Percentiles rank a stretch among this genome's conserved stretches.
These are phyloP conservation scores for Phenganax stokvisi DNA, from an alignment of 92 coral and sea anemone genomes.

Conservation along the genomic window DNA sequence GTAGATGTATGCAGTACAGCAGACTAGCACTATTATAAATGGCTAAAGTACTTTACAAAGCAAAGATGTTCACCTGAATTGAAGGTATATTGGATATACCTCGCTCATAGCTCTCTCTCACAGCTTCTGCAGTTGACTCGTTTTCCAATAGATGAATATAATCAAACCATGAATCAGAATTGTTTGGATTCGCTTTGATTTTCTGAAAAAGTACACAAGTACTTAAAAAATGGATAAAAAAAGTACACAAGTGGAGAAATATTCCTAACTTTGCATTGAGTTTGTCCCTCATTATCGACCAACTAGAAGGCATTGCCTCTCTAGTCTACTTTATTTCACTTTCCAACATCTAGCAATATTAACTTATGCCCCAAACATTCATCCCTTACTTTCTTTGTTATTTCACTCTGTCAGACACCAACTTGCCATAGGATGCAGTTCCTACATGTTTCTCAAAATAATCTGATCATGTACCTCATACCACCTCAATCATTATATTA, in stretches of 20 bases:
- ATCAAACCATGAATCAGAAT: constrained; percentile 98
- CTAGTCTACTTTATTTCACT: neutral
- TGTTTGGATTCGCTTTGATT: constrained; percentile 79
- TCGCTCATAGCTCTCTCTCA: constrained; percentile 84
- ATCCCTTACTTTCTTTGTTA: too few relatives aligned
- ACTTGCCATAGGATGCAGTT: neutral
- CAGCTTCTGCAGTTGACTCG: constrained; percentile 72
- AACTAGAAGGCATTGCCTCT: too few relatives aligned
- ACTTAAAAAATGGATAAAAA: too few relatives aligned
- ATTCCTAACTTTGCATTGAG: too few relatives aligned
- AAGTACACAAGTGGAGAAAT: too few relatives aligned
- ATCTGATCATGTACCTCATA: constrained; percentile 53
- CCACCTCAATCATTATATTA: too few relatives aligned
- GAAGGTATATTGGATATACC: constrained; percentile 92
- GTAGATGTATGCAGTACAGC: too few relatives aligned
- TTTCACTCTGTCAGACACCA: neutral
- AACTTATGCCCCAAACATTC: neutral
- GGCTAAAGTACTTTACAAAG: neutral
- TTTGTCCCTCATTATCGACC: too few relatives aligned
- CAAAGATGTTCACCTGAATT: constrained; percentile 45
- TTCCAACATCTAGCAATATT: neutral
- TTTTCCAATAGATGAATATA: constrained; percentile 87
- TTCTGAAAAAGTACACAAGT: constrained; percentile 46
- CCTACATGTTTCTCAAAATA: neutral
- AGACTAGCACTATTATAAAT: neutral